Conservation (phyloP, 2,113 vertebrate genomes). For the Shinisaurus crocodilurus region DNA sequence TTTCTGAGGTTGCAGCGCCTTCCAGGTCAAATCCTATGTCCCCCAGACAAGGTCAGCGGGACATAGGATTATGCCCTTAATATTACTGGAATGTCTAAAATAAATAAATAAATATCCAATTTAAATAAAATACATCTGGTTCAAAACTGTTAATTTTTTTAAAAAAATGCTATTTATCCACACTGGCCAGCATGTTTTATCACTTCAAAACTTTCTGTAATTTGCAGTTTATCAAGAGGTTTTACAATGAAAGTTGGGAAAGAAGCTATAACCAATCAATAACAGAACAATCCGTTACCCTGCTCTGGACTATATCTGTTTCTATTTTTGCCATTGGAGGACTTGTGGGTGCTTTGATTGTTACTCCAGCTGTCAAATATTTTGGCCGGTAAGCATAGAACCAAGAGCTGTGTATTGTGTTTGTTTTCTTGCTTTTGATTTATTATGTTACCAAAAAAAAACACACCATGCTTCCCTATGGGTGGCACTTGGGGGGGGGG, state of each 20-base stretch:
- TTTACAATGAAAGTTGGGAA: slow-evolving; percentile 91
- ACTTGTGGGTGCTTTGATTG: slow-evolving; percentile 85
- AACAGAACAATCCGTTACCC: slow-evolving; percentile 73
- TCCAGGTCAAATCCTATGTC: no score
- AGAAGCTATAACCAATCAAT: slow-evolving; percentile 76
- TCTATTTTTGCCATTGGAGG: slow-evolving; percentile 95
- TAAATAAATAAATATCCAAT: neutral
- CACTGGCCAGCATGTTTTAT: neutral
- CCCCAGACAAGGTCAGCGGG: no score
- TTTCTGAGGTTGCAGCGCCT: no score
- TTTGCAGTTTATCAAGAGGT: slow-evolving; percentile 88
- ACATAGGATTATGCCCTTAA: no score
- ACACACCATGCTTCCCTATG: neutral
- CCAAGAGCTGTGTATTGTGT: neutral
- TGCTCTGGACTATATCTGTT: slow-evolving; percentile 94
- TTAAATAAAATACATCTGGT: neutral
- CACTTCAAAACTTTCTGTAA: slow-evolving; percentile 28
- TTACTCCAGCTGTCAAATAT: slow-evolving; percentile 82
- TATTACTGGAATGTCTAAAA: no score
- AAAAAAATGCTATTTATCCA: neutral
- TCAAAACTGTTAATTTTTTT: slow-evolving; percentile 2
- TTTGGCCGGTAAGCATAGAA: slow-evolving; percentile 85
- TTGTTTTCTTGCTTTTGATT: neutral
- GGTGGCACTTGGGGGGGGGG: neutral
- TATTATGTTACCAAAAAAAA: neutral